Base-by-base conservation (phyloP, 2,888 invertebrate genomes). In the Melanotus villosus region DNA sequence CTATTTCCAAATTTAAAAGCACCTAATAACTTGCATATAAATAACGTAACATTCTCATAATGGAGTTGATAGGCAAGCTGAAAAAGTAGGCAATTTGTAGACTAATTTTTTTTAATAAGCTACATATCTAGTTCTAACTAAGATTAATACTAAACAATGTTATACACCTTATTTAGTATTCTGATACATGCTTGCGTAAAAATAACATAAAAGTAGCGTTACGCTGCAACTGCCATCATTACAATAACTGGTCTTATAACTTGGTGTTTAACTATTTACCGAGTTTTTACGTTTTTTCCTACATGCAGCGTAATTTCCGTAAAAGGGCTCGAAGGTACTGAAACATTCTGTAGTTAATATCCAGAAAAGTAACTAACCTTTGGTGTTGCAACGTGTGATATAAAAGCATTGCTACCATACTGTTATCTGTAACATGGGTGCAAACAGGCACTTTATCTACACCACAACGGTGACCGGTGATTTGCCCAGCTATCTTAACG, bases 401-500 rank as follows among this genome's bases (percentile, higher is more conserved):
- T 34, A 56, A 57, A 26, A 45, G 16, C n/a, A 14, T 7, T n/a
- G 52, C 52, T 52, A 52, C 52, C 32, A 52, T n/a, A 41, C 30
- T 47, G 45, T 65, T 65, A 65, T 65, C 65, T 65, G 26, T 57
- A 62, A 59, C 64, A 58, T 54, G 64, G 62, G 38, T 60, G 59
- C 45, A 45, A 60, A 65, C 70, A 70, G 45, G 57, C 56, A 54
- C 59, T 54, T 59, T 70, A 70, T 65, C 64, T 38, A 34, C 26
- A 57, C 32, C 59, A 36, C 21, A 47, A 38, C 58, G 43, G 34
- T 70, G 47, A 60, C 32, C 47, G 56, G 70, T 69, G 72, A 72
- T 72, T 72, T 72, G 70, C 70, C 67, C 62, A 64, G 70, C 58
- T 72, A 72, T 67, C 70, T 70, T 70, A 72, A 72, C 70, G 72